Base-by-base conservation (phyloP, 2,113 vertebrate species). In the Halcyon malimbica region DNA sequence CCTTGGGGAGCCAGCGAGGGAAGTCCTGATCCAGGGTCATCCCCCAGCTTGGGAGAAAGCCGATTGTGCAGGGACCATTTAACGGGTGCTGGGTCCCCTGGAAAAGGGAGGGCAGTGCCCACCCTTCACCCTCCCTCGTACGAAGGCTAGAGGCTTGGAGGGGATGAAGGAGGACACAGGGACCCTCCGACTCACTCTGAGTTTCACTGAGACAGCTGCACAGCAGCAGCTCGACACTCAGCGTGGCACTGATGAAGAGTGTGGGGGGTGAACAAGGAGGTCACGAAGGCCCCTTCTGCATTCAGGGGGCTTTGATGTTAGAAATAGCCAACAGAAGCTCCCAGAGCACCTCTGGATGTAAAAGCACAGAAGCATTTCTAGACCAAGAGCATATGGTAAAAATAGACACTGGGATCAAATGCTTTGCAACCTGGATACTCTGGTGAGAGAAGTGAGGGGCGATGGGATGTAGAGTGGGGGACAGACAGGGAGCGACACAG, bases 331-430 rank as follows among this genome's bases (percentile, higher is more conserved):
- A 7, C 5, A 63, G 68, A 25, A 42, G 16, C 25, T 90, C 13
- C 54, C 54, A 60, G 59, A 35, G 65, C 60, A 50, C 16, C 87
- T 51, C 70, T 53, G 68, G 46, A 1, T 62, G 71, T 8, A 3
- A 33, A n/a, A 21, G 75, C 50, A 31, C 7, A 54, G n/a, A 59
- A 73, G 21, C 11, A 5, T 2, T 62, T 53, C 83, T 26, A 1
- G 7, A 3, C 2, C 11, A 3, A 17, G 83, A 29, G 50, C 14
- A 1, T 0, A 9, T 1, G 4, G 70, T 4, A 17, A 60, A 20
- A 29, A 8, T 0, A 25, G 59, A 28, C 4, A 1, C 21, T 13
- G 2, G 39, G 68, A 10, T 10, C 9, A 16, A n/a, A 9, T 1
- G 2, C 10, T 42, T 64, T 17, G 75, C 69, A 37, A 0, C 16